Conservation (phyloP, 2,113 vertebrate species). For the Cyanoramphus novaezelandiae region DNA sequence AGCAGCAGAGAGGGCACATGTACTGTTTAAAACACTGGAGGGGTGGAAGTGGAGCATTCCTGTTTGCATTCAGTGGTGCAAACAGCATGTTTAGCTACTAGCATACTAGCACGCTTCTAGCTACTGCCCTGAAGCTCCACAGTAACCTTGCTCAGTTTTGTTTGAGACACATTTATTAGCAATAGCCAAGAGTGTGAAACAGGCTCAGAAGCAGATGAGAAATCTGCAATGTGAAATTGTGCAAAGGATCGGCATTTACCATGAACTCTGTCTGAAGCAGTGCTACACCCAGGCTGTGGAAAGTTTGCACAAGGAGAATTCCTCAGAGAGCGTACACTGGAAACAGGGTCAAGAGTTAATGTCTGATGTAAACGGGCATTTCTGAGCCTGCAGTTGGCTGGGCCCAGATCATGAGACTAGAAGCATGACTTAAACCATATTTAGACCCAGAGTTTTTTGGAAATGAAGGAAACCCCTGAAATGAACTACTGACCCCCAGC, state of each 20-base stretch:
- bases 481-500: neutral
- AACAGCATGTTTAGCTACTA: neutral
- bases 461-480: neutral
- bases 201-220: neutral
- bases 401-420: neutral
- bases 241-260: neutral
- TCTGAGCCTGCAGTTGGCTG: conserved; percentile 10
- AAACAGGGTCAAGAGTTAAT: conserved; percentile 28
- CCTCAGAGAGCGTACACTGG: neutral
- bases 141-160: neutral
- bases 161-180: neutral
- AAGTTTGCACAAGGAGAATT: conserved; percentile 45
- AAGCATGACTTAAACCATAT: neutral
- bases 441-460: neutral
- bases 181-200: neutral
- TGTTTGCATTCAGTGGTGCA: neutral
- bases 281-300: neutral
- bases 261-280: neutral
- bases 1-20: accelerated
- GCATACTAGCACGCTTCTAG: neutral
- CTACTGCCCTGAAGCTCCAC: neutral
- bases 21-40: neutral
- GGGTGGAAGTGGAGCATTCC: neutral
- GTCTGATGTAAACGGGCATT: neutral
- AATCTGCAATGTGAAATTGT: neutral